phyloP scores from a whole-genome alignment of 30 jellyfish, hydroid and myxozoan genomes.

The Cassiopea xamachana region DNA sequence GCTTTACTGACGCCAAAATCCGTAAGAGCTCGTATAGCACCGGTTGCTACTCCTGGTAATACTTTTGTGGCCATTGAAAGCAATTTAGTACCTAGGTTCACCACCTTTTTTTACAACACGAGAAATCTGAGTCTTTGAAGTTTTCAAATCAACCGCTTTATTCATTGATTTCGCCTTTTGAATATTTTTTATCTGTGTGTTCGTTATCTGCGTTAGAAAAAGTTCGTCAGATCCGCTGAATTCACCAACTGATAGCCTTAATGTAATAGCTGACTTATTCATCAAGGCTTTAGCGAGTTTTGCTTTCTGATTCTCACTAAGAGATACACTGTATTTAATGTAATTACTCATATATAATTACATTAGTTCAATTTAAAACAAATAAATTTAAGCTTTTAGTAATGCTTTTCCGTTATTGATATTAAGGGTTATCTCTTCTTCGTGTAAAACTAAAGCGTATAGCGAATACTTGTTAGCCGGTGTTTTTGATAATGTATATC shows the following conservation, averaged over 20 bases:
- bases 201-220: constrained; percentile 52
- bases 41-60: constrained; percentile 45
- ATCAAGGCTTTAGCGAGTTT: constrained; percentile 58
- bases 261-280: constrained; percentile 32
- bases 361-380: constrained; percentile 18
- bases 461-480: background rate
- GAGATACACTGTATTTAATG: constrained; percentile 31
- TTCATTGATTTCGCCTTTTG: constrained; percentile 40
- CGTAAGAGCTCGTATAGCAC: constrained; percentile 30
- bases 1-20: constrained; percentile 51
- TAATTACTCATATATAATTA: constrained; percentile 31
- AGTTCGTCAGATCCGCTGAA: constrained; percentile 58
- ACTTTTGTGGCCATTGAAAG: constrained; percentile 51
- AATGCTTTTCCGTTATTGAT: background rate
- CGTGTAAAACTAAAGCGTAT: background rate
- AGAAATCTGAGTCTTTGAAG: constrained; percentile 47
- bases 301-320: constrained; percentile 43
- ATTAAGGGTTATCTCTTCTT: background rate
- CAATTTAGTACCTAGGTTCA: constrained; percentile 43
- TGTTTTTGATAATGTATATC: background rate
- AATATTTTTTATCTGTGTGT: constrained; percentile 46
- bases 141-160: constrained; percentile 32
- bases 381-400: constrained; percentile 16
- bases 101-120: constrained; percentile 60
- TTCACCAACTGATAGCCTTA: constrained; percentile 25